These are phyloP conservation scores for Eubasilissa splendida DNA, from an alignment of 2,888 invertebrate species.

Conservation along the genomic window DNA sequence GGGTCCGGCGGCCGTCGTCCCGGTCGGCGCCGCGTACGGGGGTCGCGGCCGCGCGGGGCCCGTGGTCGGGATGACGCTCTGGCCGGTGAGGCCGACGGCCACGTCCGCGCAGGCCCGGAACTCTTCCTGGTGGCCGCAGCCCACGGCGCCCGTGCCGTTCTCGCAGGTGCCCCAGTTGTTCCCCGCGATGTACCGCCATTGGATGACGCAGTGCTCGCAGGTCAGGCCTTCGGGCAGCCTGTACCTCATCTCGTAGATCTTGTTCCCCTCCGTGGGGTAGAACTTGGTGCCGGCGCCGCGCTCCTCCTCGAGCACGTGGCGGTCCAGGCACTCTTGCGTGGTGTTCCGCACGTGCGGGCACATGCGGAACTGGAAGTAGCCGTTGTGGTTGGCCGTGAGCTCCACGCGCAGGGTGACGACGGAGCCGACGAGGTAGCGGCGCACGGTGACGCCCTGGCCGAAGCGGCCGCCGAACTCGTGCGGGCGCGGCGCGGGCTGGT, in stretches of 20 bases:
- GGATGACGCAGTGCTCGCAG: constrained; percentile 88
- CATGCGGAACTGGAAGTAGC: constrained; percentile 88
- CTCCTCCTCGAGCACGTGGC: constrained; percentile 75
- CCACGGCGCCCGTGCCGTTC: constrained; percentile 84
- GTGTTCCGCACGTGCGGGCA: constrained; percentile 83
- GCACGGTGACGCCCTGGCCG: constrained; percentile 86
- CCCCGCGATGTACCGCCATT: constrained; percentile 91
- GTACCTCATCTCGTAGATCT: constrained; percentile 69
- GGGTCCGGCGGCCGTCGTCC: constrained; percentile 65
- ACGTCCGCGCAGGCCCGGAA: constrained; percentile 90
- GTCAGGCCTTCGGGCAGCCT: constrained; percentile 76
- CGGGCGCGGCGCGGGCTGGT: constrained; percentile 78
- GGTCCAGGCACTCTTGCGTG: constrained; percentile 84
- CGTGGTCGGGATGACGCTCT: constrained; percentile 67
- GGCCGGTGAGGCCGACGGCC: constrained; percentile 75
- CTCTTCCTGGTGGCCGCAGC: constrained; percentile 92
- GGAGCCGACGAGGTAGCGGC: constrained; percentile 81
- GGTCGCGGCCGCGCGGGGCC: constrained; percentile 67
- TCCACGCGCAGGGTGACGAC: constrained; percentile 84
- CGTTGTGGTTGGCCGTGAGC: constrained; percentile 90
- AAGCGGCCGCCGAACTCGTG: constrained; percentile 90
- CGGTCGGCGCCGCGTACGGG: constrained; percentile 67
- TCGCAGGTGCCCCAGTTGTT: constrained; percentile 87
- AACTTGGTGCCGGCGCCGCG: constrained; percentile 71
- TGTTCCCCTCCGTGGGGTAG: constrained; percentile 85